phyloP scores from a whole-genome alignment of 2,888 invertebrate genomes.

The Meghimatium bilineatum region DNA sequence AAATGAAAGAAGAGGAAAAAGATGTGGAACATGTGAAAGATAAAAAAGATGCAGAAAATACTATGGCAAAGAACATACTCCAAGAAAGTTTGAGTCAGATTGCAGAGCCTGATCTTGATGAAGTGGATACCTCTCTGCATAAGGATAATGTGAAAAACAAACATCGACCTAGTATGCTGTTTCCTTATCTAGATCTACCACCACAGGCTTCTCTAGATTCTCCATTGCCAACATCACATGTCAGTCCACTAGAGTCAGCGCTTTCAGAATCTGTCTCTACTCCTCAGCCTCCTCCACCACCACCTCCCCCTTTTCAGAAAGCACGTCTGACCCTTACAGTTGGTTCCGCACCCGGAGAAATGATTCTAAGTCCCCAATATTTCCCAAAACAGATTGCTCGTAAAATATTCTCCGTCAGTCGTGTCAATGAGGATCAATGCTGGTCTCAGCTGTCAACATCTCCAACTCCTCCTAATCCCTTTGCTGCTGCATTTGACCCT shows the following conservation, averaged over 20 bases:
- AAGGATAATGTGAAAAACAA: slow-evolving; percentile 1
- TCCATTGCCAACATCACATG: slow-evolving; percentile 51
- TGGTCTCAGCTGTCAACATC: slow-evolving; percentile 36
- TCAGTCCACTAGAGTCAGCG: slow-evolving; percentile 5
- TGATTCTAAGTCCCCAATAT: slow-evolving; percentile 70
- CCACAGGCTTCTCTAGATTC: slow-evolving; percentile 57
- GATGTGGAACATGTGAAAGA: slow-evolving; percentile 30
- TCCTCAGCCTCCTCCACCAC: slow-evolving; percentile 16
- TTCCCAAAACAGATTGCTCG: slow-evolving; percentile 66
- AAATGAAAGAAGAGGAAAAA: slow-evolving; percentile 13
- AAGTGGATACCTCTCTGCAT: not conserved
- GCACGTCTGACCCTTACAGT: slow-evolving; percentile 4
- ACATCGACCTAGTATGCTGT: slow-evolving; percentile 47
- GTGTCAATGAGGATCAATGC: slow-evolving; percentile 46
- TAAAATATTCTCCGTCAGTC: slow-evolving; percentile 70
- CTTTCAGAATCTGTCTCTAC: slow-evolving; percentile 8
- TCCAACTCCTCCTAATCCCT: slow-evolving; percentile 43
- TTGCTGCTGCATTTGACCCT: slow-evolving; percentile 36
- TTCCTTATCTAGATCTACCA: slow-evolving; percentile 38
- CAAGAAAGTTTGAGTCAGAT: not conserved
- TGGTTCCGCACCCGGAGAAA: slow-evolving; percentile 58
- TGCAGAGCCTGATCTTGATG: not conserved
- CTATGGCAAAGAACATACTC: not conserved
- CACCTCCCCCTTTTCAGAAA: slow-evolving; percentile 26
- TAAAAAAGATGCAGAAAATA: slow-evolving; percentile 35